Conservation (phyloP, 2,113 vertebrate species). For the Dicaeum eximium region DNA sequence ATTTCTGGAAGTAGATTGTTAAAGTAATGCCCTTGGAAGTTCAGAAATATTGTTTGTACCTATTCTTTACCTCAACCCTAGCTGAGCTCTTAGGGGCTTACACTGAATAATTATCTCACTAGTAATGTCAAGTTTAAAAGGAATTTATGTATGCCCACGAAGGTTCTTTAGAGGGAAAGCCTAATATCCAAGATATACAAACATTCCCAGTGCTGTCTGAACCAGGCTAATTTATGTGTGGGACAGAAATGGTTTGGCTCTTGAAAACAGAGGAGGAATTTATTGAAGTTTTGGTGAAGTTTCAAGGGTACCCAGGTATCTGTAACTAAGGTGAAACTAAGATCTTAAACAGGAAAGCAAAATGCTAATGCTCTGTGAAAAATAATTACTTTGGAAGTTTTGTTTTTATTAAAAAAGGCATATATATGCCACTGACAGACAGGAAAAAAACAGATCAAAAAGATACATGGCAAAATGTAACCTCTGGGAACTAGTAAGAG, state of each 20-base stretch:
- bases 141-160: not conserved
- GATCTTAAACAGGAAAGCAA: not conserved
- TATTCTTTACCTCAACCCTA: not conserved
- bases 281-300: not conserved
- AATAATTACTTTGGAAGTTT: not conserved
- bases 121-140: not conserved
- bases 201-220: not conserved
- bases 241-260: not conserved
- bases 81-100: not conserved
- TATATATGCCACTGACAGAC: not conserved
- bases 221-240: not conserved
- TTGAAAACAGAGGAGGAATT: not conserved
- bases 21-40: not conserved
- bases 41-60: not conserved
- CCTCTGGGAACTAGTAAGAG: not conserved
- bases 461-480: not conserved
- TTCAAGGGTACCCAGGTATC: not conserved
- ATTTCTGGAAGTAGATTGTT: not conserved
- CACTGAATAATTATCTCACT: not conserved
- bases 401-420: not conserved
- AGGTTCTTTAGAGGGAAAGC: not conserved
- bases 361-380: not conserved
- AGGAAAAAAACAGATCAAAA: not conserved
- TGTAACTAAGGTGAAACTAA: not conserved
- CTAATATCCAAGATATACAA: not conserved